Percentiles rank a stretch among this genome's conserved stretches.
phyloP scores from a whole-genome alignment of 2,797 vertebrate species.

The Labeo calbasu region DNA sequence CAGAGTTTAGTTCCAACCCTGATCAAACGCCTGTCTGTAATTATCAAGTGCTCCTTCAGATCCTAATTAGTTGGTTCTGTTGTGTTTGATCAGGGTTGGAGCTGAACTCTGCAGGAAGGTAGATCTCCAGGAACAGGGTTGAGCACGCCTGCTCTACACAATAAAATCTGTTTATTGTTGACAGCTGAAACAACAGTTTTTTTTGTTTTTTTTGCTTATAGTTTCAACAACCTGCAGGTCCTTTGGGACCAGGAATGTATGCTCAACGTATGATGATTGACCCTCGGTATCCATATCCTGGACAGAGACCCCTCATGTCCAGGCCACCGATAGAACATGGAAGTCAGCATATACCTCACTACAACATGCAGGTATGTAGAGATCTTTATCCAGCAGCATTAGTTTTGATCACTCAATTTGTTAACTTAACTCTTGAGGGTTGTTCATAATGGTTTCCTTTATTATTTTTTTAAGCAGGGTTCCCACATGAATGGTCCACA shows the following conservation, averaged over 20 bases:
- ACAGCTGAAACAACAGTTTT: slow-evolving; percentile 3
- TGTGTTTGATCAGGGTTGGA: too few relatives aligned
- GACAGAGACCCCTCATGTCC: slow-evolving; percentile 78
- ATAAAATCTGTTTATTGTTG: background rate
- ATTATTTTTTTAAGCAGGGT: slow-evolving; percentile 71
- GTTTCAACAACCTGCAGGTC: slow-evolving; percentile 74
- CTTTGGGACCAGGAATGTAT: slow-evolving; percentile 80
- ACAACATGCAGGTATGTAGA: slow-evolving; percentile 84
- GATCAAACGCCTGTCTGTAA: too few relatives aligned
- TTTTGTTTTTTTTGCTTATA: slow-evolving; percentile 29
- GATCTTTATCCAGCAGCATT: background rate
- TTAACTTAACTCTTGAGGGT: background rate
- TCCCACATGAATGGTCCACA: slow-evolving; percentile 80
- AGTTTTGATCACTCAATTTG: background rate
- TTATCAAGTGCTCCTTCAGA: too few relatives aligned
- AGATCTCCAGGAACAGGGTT: too few relatives aligned
- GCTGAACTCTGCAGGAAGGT: too few relatives aligned
- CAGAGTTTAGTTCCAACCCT: too few relatives aligned
- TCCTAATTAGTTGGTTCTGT: too few relatives aligned
- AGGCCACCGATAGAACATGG: slow-evolving; percentile 78
- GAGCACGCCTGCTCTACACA: background rate
- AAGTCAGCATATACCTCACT: slow-evolving; percentile 80
- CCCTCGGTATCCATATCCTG: slow-evolving; percentile 77
- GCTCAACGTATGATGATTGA: slow-evolving; percentile 82
- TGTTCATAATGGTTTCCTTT: background rate